Conservation (phyloP, 2,797 vertebrate species). For the Chelmon rostratus region DNA sequence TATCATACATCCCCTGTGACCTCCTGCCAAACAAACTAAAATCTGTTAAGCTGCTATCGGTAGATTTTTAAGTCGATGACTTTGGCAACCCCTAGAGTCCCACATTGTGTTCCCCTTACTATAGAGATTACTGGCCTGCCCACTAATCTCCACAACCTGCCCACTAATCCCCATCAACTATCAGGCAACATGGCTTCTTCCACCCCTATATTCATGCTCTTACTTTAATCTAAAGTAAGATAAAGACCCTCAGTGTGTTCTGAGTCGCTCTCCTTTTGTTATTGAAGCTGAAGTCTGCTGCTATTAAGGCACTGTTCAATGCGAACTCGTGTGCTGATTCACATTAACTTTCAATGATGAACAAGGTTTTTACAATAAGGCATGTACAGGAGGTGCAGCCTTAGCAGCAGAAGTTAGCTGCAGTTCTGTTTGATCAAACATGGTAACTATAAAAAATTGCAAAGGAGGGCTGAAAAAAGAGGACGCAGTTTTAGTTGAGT, state of each 20-base stretch:
- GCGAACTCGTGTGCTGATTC: neutral
- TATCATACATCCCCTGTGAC: neutral
- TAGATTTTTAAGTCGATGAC: constrained; percentile 13
- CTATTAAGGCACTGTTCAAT: neutral
- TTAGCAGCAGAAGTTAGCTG: neutral
- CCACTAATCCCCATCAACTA: constrained; percentile 62
- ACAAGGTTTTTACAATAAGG: neutral
- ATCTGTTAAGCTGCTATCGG: neutral
- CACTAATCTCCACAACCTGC: constrained; percentile 56
- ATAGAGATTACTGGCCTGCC: constrained; percentile 43
- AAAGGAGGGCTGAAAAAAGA: no score
- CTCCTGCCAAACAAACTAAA: constrained; percentile 12
- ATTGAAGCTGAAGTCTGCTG: constrained; percentile 2
- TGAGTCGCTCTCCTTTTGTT: constrained; percentile 6
- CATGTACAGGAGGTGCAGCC: neutral
- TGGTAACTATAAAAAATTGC: neutral
- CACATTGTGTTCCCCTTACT: constrained; percentile 27
- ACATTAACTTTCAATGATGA: neutral
- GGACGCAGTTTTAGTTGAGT: no score
- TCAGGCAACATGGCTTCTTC: constrained; percentile 39
- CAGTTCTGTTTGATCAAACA: constrained; percentile 2
- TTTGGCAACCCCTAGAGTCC: constrained; percentile 17
- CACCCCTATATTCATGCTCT: constrained; percentile 36
- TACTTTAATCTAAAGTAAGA: constrained; percentile 41
- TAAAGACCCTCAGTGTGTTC: constrained; percentile 42